Conservation (phyloP, 1,140 invertebrate species). For the Pararge aegeria region DNA sequence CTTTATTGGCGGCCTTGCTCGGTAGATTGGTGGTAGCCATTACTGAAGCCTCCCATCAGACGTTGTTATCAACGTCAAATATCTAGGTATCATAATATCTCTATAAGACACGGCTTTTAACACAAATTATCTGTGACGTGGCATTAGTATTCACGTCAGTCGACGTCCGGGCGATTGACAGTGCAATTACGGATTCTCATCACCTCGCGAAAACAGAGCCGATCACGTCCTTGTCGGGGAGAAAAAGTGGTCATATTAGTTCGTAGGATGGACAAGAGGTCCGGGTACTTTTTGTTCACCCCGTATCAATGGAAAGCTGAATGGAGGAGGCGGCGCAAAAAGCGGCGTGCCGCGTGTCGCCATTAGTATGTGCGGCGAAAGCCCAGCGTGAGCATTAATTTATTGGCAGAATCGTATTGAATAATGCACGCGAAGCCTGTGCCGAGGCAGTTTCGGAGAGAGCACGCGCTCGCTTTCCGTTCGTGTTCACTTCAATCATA, state of each 20-base stretch:
- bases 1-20: too few relatives aligned
- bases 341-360: conserved; percentile 66
- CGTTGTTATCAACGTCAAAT: too few relatives aligned
- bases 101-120: conserved; percentile 20
- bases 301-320: conserved; percentile 71
- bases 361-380: conserved; percentile 74
- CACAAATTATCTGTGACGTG: conserved; percentile 24
- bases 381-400: conserved; percentile 74
- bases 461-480: conserved; percentile 68
- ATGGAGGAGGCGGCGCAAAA: conserved; percentile 56
- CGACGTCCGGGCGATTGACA: conserved; percentile 34
- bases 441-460: conserved; percentile 35
- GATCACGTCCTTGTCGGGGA: conserved; percentile 62
- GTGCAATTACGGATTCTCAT: conserved; percentile 57
- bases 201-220: conserved; percentile 56
- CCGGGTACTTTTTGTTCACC: conserved; percentile 55
- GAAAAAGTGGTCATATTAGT: conserved; percentile 62
- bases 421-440: conserved; percentile 56
- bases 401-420: conserved; percentile 73
- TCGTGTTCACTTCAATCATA: conserved; percentile 2
- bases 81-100: conserved; percentile 21
- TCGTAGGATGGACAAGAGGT: conserved; percentile 44
- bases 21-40: too few relatives aligned
- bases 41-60: too few relatives aligned
- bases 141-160: conserved; percentile 26